Conservation (phyloP, 1,140 invertebrate genomes). For the Mercenaria mercenaria region DNA sequence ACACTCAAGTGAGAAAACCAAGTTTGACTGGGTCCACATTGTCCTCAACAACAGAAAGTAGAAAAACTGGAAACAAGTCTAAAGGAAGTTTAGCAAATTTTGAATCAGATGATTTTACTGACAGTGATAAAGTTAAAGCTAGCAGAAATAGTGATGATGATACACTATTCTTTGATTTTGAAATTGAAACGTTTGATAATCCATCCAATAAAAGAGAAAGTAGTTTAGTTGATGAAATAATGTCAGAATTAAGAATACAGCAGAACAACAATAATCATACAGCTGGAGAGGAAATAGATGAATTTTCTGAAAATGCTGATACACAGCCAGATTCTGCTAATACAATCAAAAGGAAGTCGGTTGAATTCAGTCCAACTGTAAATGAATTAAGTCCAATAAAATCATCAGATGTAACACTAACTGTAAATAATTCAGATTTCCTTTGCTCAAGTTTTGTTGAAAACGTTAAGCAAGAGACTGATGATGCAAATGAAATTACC, state of each 20-base stretch:
- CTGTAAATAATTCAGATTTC: neutral
- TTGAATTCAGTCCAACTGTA: neutral
- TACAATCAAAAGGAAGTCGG: neutral
- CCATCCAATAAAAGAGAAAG: neutral
- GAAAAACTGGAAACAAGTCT: neutral
- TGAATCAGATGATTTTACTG: neutral
- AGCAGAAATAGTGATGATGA: neutral
- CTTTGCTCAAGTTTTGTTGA: constrained; percentile 44
- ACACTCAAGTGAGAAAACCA: constrained; percentile 47
- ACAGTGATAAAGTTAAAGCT: neutral
- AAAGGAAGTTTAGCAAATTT: neutral
- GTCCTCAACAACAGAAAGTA: neutral
- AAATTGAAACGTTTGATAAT: neutral
- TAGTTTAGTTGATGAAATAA: constrained; percentile 62
- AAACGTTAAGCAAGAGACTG: neutral
- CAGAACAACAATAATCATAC: neutral
- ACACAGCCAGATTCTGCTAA: neutral
- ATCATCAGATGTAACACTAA: neutral
- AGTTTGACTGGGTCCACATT: constrained; percentile 12
- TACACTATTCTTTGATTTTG: constrained; percentile 46
- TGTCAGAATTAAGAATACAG: constrained; percentile 44
- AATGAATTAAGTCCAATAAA: constrained; percentile 39
- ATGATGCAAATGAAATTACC: neutral
- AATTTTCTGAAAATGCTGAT: neutral
- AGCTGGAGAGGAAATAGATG: neutral